phyloP scores from a whole-genome alignment of 2,797 vertebrate genomes.

The Oophaga sylvatica region DNA sequence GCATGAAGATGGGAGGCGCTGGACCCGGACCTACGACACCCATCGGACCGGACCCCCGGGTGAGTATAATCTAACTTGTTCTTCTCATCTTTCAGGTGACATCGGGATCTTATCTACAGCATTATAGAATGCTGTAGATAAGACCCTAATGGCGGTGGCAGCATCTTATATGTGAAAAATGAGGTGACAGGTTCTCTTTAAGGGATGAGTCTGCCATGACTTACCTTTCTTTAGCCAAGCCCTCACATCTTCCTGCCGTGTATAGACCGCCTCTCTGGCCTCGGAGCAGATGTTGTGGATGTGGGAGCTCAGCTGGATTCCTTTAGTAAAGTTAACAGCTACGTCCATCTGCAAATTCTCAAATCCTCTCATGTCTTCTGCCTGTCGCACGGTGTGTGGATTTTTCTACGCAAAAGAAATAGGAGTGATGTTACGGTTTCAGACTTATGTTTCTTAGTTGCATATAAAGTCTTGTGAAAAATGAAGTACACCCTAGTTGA shows the following conservation, averaged over 20 bases:
- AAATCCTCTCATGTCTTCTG: slow-evolving; percentile 84
- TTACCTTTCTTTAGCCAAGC: slow-evolving; percentile 92
- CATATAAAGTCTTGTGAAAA: background rate
- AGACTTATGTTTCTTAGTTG: background rate
- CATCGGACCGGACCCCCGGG: too few relatives aligned
- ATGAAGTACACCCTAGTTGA: too few relatives aligned
- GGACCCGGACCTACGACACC: too few relatives aligned
- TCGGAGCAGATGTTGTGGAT: slow-evolving; percentile 91
- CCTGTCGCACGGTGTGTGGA: slow-evolving; percentile 85
- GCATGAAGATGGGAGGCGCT: too few relatives aligned
- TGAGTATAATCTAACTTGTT: too few relatives aligned
- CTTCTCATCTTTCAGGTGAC: too few relatives aligned
- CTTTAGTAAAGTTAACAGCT: slow-evolving; percentile 88
- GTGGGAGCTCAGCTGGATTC: slow-evolving; percentile 87
- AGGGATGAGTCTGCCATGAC: background rate
- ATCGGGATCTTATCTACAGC: too few relatives aligned
- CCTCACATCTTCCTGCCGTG: slow-evolving; percentile 86
- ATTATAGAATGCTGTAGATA: too few relatives aligned
- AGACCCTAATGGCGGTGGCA: too few relatives aligned
- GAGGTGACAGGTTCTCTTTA: too few relatives aligned
- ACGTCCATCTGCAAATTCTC: slow-evolving; percentile 89
- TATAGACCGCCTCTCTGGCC: slow-evolving; percentile 88
- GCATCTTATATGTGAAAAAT: too few relatives aligned
- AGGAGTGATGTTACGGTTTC: background rate
- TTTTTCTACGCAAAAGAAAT: slow-evolving; percentile 82